Evolutionary conservation across 2,888 invertebrate genomes (phyloP), one percentile per base, ranked within the genome.

Genomic region (Caenorhabditis uteleia): DNA sequence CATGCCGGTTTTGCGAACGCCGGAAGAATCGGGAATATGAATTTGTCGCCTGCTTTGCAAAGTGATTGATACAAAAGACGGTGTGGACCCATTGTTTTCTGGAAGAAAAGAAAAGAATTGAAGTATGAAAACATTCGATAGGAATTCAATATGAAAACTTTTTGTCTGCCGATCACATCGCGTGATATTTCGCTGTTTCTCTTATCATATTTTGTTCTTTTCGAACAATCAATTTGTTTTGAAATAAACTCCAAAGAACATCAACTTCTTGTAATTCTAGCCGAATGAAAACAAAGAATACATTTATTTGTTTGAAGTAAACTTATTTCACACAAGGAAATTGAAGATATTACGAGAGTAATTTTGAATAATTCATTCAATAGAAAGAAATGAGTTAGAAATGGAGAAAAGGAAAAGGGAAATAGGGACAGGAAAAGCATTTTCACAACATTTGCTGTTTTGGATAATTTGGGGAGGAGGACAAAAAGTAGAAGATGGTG

Each of bases 1-100:
- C 97, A 98, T 58, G 95, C 85, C n/a, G 95, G 93, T 42, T 79
- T 74, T 23, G 80, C 82, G 48, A 81, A 81, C 0, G 67, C 53
- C 8, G 76, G 76, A 20, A 76, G 51, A 12, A 73, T 18, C 8
- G 76, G 76, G 45, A 66, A 76, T 26, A 76, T 69, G 21, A 74
- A 47, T 21, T 66, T 68, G 31, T 74, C 74, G 3, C 70, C 74
- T 16, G 61, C 58, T 49, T 44, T 47, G 49, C 76, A 76, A 7
- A 76, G 57, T 14, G 70, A 58, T 33, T 66, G 61, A 50, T 76
- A 76, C 10, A 76, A 69, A 7, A 69, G 65, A 42, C 64, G 66
- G 33, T 75, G 75, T 3, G 58, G 60, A 7, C 53, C 66, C 60
- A 67, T 67, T 26, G 12, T 12, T 18, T 18, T 36, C 2, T 40